Conservation (phyloP, 2,797 vertebrate species). For the Yasuhikotakia modesta region DNA sequence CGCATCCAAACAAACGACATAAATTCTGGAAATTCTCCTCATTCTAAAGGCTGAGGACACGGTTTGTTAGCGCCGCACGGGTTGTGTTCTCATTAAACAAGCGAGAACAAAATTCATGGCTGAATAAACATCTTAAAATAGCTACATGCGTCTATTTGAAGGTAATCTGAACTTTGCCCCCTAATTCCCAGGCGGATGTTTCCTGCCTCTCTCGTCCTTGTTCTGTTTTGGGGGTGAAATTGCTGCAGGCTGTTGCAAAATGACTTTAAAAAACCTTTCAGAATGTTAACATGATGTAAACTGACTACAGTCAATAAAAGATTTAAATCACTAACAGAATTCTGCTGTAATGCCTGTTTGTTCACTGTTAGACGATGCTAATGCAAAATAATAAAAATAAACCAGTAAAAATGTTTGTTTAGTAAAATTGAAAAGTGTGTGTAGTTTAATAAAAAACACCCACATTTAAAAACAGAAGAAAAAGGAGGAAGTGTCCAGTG, state of each 20-base stretch:
- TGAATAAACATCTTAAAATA: slow-evolving; percentile 30
- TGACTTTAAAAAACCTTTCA: neutral
- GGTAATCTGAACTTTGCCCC: slow-evolving; percentile 2
- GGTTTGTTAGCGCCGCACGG: slow-evolving; percentile 1
- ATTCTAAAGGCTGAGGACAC: neutral
- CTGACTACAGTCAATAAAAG: neutral
- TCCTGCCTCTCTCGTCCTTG: neutral
- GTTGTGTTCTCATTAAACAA: slow-evolving; percentile 35
- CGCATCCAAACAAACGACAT: slow-evolving; percentile 27
- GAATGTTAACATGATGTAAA: neutral
- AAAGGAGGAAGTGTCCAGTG: neutral
- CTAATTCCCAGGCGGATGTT: neutral
- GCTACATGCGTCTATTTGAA: neutral
- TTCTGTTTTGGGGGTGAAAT: neutral
- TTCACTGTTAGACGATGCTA: too few species aligned
- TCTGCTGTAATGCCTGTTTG: too few species aligned
- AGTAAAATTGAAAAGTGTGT: neutral
- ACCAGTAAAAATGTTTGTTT: too few species aligned
- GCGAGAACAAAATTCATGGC: neutral
- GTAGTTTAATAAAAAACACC: neutral
- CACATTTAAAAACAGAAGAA: neutral
- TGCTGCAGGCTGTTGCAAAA: slow-evolving; percentile 4
- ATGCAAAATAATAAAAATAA: too few species aligned
- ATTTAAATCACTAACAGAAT: neutral
- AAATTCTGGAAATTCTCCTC: slow-evolving; percentile 2